Conservation (phyloP, 1,140 invertebrate species). For the Dysdera silvatica region DNA sequence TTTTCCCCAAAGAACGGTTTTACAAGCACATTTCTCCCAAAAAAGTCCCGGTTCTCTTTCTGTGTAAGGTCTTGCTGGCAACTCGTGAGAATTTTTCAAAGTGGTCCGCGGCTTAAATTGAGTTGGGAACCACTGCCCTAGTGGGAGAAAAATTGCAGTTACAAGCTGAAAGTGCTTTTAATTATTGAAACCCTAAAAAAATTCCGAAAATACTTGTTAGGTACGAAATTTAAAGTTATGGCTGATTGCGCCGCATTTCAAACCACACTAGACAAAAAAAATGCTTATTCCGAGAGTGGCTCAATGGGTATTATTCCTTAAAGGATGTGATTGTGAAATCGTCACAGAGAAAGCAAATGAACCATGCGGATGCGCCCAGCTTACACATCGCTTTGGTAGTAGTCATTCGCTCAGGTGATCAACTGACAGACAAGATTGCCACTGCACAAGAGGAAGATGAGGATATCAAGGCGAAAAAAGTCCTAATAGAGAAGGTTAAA, state of each 20-base stretch:
- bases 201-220: not conserved
- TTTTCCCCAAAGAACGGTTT: too few species aligned
- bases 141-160: conserved; percentile 1
- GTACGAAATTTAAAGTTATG: conserved; percentile 1
- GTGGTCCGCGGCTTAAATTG: too few species aligned
- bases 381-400: not conserved
- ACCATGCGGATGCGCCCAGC: conserved; percentile 5
- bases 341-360: not conserved
- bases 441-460: not conserved
- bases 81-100: too few species aligned
- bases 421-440: not conserved
- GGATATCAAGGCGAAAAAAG: not conserved
- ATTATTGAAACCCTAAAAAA: conserved; percentile 3
- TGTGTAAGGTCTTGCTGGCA: too few species aligned
- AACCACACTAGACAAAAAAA: not conserved
- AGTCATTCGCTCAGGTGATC: not conserved
- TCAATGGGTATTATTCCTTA: not conserved
- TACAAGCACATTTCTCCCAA: too few species aligned
- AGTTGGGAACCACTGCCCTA: not conserved
- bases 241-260: conserved; percentile 8
- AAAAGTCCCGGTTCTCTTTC: too few species aligned
- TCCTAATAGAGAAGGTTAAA: not conserved
- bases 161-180: not conserved
- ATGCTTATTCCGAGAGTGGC: not conserved
- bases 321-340: conserved; percentile 5